Conservation (phyloP, 2,888 invertebrate species). For the Charanyca ferruginea region DNA sequence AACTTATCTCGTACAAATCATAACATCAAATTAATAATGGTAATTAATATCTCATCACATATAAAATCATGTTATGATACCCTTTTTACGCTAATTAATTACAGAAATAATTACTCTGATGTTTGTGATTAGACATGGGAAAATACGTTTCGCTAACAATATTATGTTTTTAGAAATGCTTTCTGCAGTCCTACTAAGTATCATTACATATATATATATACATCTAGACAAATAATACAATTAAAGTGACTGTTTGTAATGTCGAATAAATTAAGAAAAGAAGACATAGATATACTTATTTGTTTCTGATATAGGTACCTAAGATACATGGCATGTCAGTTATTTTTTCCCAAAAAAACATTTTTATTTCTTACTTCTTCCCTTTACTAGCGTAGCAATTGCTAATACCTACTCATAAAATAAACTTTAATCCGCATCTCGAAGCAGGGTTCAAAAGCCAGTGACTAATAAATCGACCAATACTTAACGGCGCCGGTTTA, state of each 20-base stretch:
- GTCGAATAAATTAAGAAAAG: no score
- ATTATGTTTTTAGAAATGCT: conserved; percentile 3
- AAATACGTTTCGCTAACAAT: conserved; percentile 5
- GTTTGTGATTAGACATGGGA: conserved; percentile 24
- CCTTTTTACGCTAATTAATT: conserved; percentile 32
- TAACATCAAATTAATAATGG: not conserved
- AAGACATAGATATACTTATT: no score
- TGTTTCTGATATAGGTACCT: no score
- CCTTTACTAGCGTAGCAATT: not conserved
- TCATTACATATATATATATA: no score
- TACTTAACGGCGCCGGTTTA: conserved; percentile 41
- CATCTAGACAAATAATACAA: no score
- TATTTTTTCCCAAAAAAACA: not conserved
- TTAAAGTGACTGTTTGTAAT: no score
- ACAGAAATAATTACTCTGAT: conserved; percentile 31
- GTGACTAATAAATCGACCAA: conserved; percentile 46
- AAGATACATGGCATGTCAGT: no score
- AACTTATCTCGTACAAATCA: not conserved
- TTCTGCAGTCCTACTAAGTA: no score
- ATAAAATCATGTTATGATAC: conserved; percentile 13
- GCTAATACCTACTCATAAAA: conserved; percentile 11
- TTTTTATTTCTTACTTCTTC: not conserved
- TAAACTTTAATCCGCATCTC: conserved; percentile 9
- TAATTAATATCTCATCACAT: conserved; percentile 20
- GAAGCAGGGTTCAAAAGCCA: conserved; percentile 37